These are phyloP conservation scores for Bos javanicus DNA, from an alignment of 2,113 vertebrate genomes.

Conservation along the genomic window DNA sequence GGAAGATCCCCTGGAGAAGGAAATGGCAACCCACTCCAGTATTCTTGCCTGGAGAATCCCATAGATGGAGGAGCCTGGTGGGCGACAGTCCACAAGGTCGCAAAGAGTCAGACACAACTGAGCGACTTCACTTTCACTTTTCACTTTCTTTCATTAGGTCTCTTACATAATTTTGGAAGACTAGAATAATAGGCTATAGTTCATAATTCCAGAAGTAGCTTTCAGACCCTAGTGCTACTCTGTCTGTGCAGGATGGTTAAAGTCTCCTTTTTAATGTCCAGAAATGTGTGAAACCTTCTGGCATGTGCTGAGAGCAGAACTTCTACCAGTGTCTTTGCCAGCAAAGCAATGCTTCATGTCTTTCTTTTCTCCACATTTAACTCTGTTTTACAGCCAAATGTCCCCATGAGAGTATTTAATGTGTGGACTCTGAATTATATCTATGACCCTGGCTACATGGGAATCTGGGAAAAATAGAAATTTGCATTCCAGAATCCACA, in stretches of 20 bases:
- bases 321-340: background rate
- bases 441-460: background rate
- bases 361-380: background rate
- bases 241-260: background rate
- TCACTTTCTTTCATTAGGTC: background rate
- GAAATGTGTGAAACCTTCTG: background rate
- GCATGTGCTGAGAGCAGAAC: background rate
- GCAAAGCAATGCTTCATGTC: background rate
- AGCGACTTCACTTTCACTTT: too few relatives aligned
- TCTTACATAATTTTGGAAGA: background rate
- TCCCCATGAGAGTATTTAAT: background rate
- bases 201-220: background rate
- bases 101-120: too few relatives aligned
- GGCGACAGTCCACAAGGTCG: too few relatives aligned
- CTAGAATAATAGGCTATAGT: background rate
- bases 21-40: too few relatives aligned
- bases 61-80: too few relatives aligned
- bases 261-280: background rate
- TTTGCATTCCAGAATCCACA: background rate
- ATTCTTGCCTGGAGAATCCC: too few relatives aligned
- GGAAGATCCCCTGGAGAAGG: too few relatives aligned
- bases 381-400: background rate
- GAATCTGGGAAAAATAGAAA: background rate
- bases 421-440: background rate
- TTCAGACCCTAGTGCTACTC: background rate